Evolutionary conservation across 2,888 invertebrate species (phyloP).

Genomic region (Epirrita christyi): DNA sequence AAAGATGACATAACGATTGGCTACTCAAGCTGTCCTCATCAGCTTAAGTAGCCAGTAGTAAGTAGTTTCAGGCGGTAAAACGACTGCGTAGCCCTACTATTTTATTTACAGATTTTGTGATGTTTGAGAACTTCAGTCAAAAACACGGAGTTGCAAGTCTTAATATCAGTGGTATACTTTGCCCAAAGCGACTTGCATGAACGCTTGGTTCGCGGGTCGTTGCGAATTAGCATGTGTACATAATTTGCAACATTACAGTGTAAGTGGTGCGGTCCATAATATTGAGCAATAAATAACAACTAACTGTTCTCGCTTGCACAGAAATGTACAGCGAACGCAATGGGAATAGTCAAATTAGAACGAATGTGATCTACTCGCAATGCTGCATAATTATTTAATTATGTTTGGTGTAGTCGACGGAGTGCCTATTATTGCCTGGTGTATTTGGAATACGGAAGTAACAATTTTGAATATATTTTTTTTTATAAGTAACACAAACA

Average conservation of each 20-base stretch:
- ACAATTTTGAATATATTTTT: no score
- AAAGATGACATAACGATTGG: no score
- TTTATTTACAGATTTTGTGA: no score
- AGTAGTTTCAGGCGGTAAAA: no score
- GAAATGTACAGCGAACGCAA: constrained; percentile 38
- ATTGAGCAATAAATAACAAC: constrained; percentile 61
- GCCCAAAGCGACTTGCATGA: constrained; percentile 24
- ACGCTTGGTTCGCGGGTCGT: constrained; percentile 42
- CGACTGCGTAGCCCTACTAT: no score
- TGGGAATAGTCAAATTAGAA: constrained; percentile 54
- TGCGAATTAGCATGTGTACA: constrained; percentile 59
- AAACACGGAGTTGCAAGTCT: constrained; percentile 1
- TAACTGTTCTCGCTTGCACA: constrained; percentile 45
- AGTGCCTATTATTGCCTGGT: constrained; percentile 2
- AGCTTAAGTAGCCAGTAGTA: no score
- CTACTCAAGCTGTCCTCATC: no score
- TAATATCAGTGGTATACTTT: constrained; percentile 3
- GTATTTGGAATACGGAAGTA: constrained; percentile 2
- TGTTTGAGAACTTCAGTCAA: neutral
- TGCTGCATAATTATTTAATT: constrained; percentile 40
- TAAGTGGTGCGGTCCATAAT: constrained; percentile 55
- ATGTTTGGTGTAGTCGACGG: constrained; percentile 9
- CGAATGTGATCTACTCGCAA: constrained; percentile 49
- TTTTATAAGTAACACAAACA: no score
- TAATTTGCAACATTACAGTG: constrained; percentile 54